phyloP scores from a whole-genome alignment of 2,797 vertebrate genomes.

The Bucorvus abyssinicus region DNA sequence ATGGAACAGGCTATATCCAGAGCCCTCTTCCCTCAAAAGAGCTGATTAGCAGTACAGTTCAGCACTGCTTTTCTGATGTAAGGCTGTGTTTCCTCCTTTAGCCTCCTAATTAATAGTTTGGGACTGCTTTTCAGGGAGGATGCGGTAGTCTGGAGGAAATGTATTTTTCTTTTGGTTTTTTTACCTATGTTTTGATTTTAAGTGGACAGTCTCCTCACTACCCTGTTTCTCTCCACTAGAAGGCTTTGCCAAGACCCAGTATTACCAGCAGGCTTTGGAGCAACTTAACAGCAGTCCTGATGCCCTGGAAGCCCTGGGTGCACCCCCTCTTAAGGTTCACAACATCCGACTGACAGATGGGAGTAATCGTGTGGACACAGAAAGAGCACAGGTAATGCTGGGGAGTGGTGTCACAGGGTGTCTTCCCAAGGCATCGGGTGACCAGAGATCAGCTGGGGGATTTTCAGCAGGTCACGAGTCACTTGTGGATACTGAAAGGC shows the following conservation, averaged over 20 bases:
- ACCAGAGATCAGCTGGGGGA: not conserved
- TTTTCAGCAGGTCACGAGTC: not conserved
- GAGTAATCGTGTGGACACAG: slow-evolving; percentile 76
- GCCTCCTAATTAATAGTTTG: not conserved
- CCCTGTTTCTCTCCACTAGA: slow-evolving; percentile 34
- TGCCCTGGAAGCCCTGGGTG: slow-evolving; percentile 83
- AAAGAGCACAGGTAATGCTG: slow-evolving; percentile 72
- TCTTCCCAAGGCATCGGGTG: not conserved
- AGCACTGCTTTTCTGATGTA: not conserved
- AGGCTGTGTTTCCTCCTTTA: not conserved
- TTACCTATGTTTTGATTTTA: not conserved
- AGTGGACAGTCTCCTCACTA: not conserved
- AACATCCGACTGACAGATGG: slow-evolving; percentile 80
- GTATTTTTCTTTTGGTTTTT: not conserved
- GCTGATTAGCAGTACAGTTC: not conserved
- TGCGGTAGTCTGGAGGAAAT: not conserved
- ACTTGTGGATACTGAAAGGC: not conserved
- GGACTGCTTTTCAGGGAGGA: not conserved
- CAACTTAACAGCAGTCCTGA: slow-evolving; percentile 70
- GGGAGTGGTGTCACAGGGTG: not conserved
- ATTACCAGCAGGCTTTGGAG: slow-evolving; percentile 80
- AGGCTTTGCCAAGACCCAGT: slow-evolving; percentile 77
- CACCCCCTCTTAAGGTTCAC: slow-evolving; percentile 81
- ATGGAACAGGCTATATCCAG: not conserved
- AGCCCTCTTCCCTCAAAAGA: not conserved